Conservation (phyloP, 1,140 invertebrate genomes). For the Schlechtendalia chinensis region DNA sequence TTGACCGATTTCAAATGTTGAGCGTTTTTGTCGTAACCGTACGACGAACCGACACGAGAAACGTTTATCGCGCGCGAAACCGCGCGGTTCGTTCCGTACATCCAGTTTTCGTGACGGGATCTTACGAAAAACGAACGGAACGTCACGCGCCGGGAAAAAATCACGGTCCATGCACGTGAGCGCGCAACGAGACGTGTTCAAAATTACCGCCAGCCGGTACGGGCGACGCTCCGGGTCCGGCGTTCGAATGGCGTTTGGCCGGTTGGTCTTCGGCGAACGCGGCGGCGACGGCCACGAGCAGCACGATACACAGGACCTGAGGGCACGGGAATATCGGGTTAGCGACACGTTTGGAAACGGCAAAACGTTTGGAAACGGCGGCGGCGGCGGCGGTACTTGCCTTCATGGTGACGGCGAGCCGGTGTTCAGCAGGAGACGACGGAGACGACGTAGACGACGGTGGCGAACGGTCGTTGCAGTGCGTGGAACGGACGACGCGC, state of each 20-base stretch:
- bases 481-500: too few relatives aligned
- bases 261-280: constrained; percentile 18
- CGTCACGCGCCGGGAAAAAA: too few relatives aligned
- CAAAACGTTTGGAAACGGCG: not conserved
- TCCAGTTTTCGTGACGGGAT: too few relatives aligned
- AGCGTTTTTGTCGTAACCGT: not conserved
- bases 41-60: too few relatives aligned
- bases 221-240: not conserved
- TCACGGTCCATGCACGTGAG: too few relatives aligned
- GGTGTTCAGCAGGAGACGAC: not conserved
- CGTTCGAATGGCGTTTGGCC: not conserved
- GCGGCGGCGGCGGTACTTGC: not conserved
- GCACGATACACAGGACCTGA: constrained; percentile 8
- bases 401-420: constrained; percentile 2
- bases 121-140: too few relatives aligned
- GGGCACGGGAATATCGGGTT: not conserved
- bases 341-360: not conserved
- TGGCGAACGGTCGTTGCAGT: too few relatives aligned
- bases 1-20: not conserved
- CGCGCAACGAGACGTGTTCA: too few relatives aligned
- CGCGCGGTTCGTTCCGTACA: too few relatives aligned
- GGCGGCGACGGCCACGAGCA: constrained; percentile 11
- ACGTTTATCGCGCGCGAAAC: too few relatives aligned
- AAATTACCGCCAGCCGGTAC: too few relatives aligned
- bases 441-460: too few relatives aligned